Conservation (phyloP, 2,888 invertebrate species). For the Desoria tigrina region DNA sequence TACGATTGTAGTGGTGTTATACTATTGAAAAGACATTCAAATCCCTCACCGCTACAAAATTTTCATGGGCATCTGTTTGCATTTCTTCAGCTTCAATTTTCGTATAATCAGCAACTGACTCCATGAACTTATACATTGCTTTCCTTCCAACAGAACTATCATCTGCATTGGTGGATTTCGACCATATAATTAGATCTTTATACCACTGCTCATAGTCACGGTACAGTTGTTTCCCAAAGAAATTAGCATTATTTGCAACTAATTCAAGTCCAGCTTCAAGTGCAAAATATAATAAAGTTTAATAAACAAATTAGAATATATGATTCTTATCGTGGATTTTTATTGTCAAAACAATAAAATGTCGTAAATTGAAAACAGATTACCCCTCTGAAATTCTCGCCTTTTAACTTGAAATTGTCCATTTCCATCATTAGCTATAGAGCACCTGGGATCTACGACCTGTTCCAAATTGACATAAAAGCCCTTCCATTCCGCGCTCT, state of each 20-base stretch:
- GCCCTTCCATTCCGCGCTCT: conserved; percentile 19
- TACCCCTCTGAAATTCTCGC: conserved; percentile 52
- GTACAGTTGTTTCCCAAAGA: conserved; percentile 31
- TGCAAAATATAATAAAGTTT: not conserved
- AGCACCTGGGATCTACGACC: conserved; percentile 48
- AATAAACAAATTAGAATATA: conserved; percentile 1
- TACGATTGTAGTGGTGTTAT: too few relatives aligned
- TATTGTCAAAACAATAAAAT: too few relatives aligned
- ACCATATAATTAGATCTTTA: conserved; percentile 45
- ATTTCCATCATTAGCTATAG: conserved; percentile 34
- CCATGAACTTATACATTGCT: conserved; percentile 47
- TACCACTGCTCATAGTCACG: conserved; percentile 45
- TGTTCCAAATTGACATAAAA: conserved; percentile 46
- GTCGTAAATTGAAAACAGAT: not conserved
- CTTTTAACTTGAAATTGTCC: conserved; percentile 41
- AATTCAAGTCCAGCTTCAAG: conserved; percentile 47
- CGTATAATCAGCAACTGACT: conserved; percentile 22
- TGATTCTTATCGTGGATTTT: not conserved
- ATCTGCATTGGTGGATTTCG: conserved; percentile 46
- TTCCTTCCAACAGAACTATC: conserved; percentile 44
- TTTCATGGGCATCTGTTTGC: not conserved
- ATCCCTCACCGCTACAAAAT: conserved; percentile 10
- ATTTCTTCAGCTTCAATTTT: conserved; percentile 13
- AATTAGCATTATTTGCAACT: conserved; percentile 41
- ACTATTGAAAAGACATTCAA: not conserved